These are phyloP conservation scores for Phengaris alcon DNA, from an alignment of 2,888 invertebrate species.

Conservation along the genomic window DNA sequence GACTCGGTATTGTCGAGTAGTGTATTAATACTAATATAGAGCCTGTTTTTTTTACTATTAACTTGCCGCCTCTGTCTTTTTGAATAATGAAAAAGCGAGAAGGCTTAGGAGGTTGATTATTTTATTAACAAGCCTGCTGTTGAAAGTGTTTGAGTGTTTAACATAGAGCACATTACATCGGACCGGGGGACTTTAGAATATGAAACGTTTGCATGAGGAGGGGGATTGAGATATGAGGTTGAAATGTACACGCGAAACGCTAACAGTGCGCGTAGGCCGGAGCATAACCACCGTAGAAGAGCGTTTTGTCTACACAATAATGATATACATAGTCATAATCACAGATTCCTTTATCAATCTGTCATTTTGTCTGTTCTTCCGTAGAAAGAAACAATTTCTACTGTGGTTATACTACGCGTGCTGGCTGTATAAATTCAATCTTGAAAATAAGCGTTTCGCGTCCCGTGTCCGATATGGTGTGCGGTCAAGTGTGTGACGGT, in stretches of 20 bases:
- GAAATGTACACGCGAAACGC: no score
- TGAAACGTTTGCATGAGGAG: neutral
- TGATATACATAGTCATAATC: no score
- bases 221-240: no score
- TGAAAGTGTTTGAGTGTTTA: slow-evolving; percentile 22
- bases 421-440: no score
- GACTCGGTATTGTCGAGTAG: neutral
- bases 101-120: neutral
- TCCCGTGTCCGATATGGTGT: slow-evolving; percentile 24
- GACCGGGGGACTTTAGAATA: neutral
- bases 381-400: no score
- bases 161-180: slow-evolving; percentile 6
- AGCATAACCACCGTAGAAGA: no score
- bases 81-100: neutral
- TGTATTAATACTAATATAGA: slow-evolving; percentile 15
- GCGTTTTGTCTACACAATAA: no score
- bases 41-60: neutral
- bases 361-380: no score
- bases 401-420: no score
- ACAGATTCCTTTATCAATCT: no score
- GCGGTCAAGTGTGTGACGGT: slow-evolving; percentile 37
- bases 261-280: no score
- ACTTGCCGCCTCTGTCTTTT: neutral
- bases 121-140: neutral
- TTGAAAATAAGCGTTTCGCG: no score